Conservation (phyloP, 1,140 invertebrate species). For the Megalonaias nervosa region DNA sequence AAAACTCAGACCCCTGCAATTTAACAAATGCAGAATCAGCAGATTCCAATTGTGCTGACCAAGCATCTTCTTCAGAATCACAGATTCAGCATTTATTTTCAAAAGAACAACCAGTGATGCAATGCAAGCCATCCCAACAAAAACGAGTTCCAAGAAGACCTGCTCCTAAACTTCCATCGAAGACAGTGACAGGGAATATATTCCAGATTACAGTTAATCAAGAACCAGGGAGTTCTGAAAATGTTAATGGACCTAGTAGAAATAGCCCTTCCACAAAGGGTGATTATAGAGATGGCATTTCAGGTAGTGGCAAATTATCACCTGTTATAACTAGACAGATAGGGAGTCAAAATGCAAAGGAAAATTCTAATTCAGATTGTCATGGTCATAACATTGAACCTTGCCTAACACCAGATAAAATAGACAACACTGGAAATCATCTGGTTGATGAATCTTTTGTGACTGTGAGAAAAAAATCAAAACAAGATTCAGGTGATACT, state of each 20-base stretch:
- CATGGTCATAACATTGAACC: no score
- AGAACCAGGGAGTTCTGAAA: no score
- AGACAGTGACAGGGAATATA: neutral
- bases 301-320: neutral
- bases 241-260: neutral
- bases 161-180: slow-evolving; percentile 1
- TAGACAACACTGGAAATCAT: no score
- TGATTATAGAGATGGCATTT: neutral
- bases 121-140: neutral
- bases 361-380: no score
- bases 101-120: neutral
- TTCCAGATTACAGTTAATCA: no score
- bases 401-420: no score
- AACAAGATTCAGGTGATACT: neutral
- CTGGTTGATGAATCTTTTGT: no score
- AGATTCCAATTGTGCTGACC: neutral
- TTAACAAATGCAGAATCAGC: neutral
- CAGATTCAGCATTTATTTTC: neutral
- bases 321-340: neutral
- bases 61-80: slow-evolving; percentile 2
- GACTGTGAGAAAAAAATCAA: neutral
- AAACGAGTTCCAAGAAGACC: neutral
- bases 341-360: slow-evolving; percentile 1
- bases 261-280: neutral
- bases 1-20: neutral